Percentiles rank a stretch among this genome's conserved stretches.
Evolutionary conservation across 2,888 invertebrate genomes (phyloP).

Genomic region (Phanerotoma sp.): DNA sequence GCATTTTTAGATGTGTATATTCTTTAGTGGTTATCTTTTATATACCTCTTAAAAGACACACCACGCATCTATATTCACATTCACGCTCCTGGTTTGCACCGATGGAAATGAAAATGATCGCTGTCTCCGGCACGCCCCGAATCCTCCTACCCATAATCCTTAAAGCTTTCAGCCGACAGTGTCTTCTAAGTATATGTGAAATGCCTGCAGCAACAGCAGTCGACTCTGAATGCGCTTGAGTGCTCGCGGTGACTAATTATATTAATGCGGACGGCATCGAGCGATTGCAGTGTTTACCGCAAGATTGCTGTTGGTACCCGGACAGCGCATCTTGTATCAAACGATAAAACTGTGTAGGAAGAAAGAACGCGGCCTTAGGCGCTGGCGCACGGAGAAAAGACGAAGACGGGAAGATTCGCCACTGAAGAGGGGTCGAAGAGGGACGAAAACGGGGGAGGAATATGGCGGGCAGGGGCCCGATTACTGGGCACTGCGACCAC

Average conservation of each 20-base stretch:
- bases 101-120: conserved; percentile 45
- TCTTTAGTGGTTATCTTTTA: neutral
- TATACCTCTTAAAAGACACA: conserved; percentile 1
- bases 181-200: conserved; percentile 33
- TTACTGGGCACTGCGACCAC: conserved; percentile 57
- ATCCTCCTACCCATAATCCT: conserved; percentile 37
- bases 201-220: conserved; percentile 33
- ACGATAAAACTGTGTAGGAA: conserved; percentile 35
- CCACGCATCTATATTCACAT: conserved; percentile 13
- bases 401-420: conserved; percentile 4
- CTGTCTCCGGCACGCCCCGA: conserved; percentile 31
- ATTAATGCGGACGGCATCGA: conserved; percentile 56
- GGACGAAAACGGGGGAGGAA: conserved; percentile 45
- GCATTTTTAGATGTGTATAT: neutral
- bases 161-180: conserved; percentile 17
- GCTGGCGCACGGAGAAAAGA: conserved; percentile 22
- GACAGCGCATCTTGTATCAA: conserved; percentile 43
- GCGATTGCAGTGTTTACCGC: conserved; percentile 56
- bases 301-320: conserved; percentile 47
- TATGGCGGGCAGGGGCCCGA: conserved; percentile 51
- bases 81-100: conserved; percentile 37
- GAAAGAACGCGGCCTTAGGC: conserved; percentile 19
- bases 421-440: conserved; percentile 21
- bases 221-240: conserved; percentile 39
- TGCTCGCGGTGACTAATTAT: conserved; percentile 57